These are phyloP conservation scores for Argyresthia goedartella DNA, from an alignment of 2,888 invertebrate genomes.

Conservation along the genomic window DNA sequence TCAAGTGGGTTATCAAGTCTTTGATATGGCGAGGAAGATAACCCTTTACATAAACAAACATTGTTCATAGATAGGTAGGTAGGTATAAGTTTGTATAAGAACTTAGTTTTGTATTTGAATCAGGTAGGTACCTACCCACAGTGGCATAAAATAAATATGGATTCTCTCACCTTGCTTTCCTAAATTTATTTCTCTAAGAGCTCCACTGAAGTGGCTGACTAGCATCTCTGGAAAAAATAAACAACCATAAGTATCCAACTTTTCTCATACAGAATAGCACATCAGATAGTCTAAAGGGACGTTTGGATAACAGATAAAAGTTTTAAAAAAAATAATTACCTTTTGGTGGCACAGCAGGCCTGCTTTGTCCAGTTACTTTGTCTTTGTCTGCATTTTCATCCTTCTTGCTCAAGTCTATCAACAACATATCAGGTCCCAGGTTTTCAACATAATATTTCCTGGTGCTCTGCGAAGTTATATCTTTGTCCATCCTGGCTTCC, in stretches of 20 bases:
- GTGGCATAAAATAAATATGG: too few species aligned
- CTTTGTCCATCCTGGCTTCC: constrained; percentile 30
- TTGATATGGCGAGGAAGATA: too few species aligned
- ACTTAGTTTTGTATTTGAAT: too few species aligned
- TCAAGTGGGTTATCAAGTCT: too few species aligned
- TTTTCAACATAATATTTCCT: constrained; percentile 48
- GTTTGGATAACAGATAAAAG: background rate
- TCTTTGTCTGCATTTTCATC: constrained; percentile 24
- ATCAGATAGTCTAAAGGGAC: background rate
- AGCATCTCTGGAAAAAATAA: constrained; percentile 35
- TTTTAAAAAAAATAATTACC: background rate
- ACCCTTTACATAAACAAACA: too few species aligned
- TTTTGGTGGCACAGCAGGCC: constrained; percentile 8
- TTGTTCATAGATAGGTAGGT: too few species aligned
- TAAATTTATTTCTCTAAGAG: constrained; percentile 34
- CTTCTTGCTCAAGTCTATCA: constrained; percentile 51
- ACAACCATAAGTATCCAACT: background rate
- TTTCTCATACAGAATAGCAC: too few species aligned
- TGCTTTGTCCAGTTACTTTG: constrained; percentile 26
- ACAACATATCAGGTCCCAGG: constrained; percentile 49
- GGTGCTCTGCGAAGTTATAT: constrained; percentile 22
- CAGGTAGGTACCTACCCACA: too few species aligned
- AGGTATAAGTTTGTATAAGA: too few species aligned
- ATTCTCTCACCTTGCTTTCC: constrained; percentile 43
- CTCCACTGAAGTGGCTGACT: constrained; percentile 57